Evolutionary conservation across 2,797 vertebrate genomes (phyloP).

Genomic region (Micrastur ruficollis): DNA sequence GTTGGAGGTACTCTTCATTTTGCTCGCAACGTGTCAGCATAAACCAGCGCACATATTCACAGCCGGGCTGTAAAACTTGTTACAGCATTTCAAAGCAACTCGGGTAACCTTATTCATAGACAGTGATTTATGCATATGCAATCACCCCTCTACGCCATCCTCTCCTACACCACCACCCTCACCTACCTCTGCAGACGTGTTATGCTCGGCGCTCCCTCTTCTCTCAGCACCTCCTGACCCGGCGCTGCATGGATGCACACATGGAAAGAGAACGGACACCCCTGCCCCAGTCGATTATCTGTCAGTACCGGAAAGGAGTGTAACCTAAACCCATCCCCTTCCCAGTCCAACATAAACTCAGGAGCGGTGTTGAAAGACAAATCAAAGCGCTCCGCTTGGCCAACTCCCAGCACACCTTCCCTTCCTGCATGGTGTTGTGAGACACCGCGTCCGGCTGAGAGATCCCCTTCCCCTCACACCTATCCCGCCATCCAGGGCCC

Average conservation of each 20-base stretch:
- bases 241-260: not conserved
- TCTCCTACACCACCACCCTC: not conserved
- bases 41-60: not conserved
- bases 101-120: accelerated
- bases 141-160: not conserved
- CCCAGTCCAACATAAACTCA: constrained; percentile 6
- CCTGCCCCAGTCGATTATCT: not conserved
- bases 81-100: not conserved
- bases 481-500: not conserved
- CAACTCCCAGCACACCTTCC: not conserved
- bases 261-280: not conserved
- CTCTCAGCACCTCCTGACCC: not conserved
- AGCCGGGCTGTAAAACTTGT: not conserved
- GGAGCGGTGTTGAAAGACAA: not conserved
- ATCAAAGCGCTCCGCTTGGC: not conserved
- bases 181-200: accelerated
- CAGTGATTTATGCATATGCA: not conserved
- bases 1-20: not conserved
- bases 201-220: not conserved
- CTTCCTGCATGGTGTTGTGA: not conserved
- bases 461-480: not conserved
- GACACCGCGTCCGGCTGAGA: not conserved
- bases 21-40: not conserved
- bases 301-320: not conserved
- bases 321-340: not conserved